Evolutionary conservation across 2,797 vertebrate species (phyloP), one percentile per base, ranked within the genome.

Genomic region (Petrocephalus schoutedeni): DNA sequence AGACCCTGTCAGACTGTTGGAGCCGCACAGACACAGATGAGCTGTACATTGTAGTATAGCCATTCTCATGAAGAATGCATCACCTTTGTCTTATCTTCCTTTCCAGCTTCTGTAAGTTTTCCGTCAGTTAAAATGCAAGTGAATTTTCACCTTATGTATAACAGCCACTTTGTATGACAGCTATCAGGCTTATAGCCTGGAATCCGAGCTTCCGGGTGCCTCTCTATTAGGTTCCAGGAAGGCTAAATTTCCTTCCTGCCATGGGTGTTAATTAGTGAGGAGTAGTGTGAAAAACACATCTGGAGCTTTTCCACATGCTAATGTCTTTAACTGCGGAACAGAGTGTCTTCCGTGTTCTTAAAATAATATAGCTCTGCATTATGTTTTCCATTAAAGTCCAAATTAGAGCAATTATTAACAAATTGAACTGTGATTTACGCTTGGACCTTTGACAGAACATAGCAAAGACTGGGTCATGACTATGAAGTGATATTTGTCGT

Each of bases 211-310:
- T 32, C 53, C 21, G 84, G 83, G 89, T 87, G 84, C 87, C 89
- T 41, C 86, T 90, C 90, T 41, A 82, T 74, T 86, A 90, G 53
- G 90, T 59, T 91, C 91, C 91, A 92, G 77, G 90, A 86, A 89
- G 91, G 49, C 19, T 12, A 53, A 83, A 93, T 87, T 32, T 49
- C 89, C 90, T 90, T 32, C 51, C 19, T 89, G 90, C 91, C 90
- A 67, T 87, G 87, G 91, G 92, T 91, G 89, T 93, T 91, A 94
- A 92, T 94, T 94, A 94, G 90, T 89, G 86, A 56, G 91, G 89
- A 87, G 28, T 28, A 71, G 89, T 88, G 83, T 88, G 87, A 92
- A 90, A 93, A 90, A 92, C 87, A 90, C 89, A 92, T 92, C 89
- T 86, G 89, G 89, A 89, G 88, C 90, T 88, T 86, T 90, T 87